A percentile compares a stretch with the other conserved stretches of the same genome.
Evolutionary conservation across 2,888 invertebrate genomes (phyloP).

Genomic region (Cyclophora punctaria): DNA sequence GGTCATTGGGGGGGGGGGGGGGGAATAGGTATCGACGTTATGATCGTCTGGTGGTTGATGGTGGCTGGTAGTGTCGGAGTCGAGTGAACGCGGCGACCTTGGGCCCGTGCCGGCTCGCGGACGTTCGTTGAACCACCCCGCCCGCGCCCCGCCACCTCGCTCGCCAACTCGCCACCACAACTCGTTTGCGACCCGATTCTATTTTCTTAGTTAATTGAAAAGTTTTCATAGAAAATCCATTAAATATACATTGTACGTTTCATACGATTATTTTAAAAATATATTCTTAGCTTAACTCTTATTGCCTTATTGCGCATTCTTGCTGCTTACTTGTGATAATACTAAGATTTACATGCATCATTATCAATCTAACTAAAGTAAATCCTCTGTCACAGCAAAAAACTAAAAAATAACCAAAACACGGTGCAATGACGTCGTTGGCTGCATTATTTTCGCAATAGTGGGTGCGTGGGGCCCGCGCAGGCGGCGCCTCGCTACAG

Average conservation of each 20-base stretch:
- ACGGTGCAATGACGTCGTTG: constrained; percentile 19
- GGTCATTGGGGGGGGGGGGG: too few species aligned
- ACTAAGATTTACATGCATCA: not conserved
- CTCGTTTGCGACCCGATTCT: constrained; percentile 58
- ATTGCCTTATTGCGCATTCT: too few species aligned
- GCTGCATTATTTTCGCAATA: constrained; percentile 58
- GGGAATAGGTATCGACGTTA: not conserved
- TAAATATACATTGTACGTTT: too few species aligned
- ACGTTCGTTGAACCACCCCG: constrained; percentile 69
- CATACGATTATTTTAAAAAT: too few species aligned
- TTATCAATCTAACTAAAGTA: not conserved
- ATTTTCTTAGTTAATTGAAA: constrained; percentile 42
- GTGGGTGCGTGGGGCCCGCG: constrained; percentile 47
- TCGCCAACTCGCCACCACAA: constrained; percentile 36
- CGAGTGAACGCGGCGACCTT: constrained; percentile 67
- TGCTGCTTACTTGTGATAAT: not conserved
- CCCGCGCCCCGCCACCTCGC: constrained; percentile 26
- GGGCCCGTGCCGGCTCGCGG: constrained; percentile 66
- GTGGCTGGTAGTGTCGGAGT: constrained; percentile 31
- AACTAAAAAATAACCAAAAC: constrained; percentile 14
- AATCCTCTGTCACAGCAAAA: not conserved
- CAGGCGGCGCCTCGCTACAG: constrained; percentile 35
- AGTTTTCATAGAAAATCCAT: constrained; percentile 9
- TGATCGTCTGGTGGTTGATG: constrained; percentile 27
- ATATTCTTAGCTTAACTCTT: too few species aligned